Base-by-base conservation (phyloP, 2,888 invertebrate genomes). In the Asteroscopus sphinx region DNA sequence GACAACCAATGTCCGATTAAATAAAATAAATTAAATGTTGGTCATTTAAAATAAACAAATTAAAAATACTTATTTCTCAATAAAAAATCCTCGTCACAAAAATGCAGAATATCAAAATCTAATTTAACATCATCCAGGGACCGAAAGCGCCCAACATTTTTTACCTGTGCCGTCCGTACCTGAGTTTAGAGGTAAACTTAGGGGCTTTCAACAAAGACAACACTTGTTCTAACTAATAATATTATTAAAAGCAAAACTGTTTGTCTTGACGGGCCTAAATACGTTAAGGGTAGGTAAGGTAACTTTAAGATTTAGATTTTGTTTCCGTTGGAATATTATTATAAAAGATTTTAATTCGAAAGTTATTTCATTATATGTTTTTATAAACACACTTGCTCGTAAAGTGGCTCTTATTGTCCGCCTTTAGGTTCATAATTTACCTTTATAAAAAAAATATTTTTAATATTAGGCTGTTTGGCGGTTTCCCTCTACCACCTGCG, bases 121-220 rank as follows among this genome's bases (percentile, higher is more conserved):
- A 54, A 56, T 60, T 21, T 25, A 25, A 8, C 21, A 15, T 6
- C 9, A 46, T 35, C 15, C 30, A 17, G n/a, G 41, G n/a, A 53
- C 33, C 39, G 26, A 16, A 15, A 13, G 15, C 35, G n/a, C 7
- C 32, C 25, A 6, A 47, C 17, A 39, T 61, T 53, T 61, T 53
- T 42, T 75, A 72, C 76, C 76, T 76, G 76, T 48, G n/a, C 39
- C 46, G 4, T 36, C 40, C 39, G 30, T 76, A 76, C 74, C 76
- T 69, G 74, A 17, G 16, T 32, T 39, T 25, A 5, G 52, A 51
- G 32, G 49, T 35, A 44, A 49, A 37, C n/a, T 35, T 30, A 30
- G 59, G 51, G n/a, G 64, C 77, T 74, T 76, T 67, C 39, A 76
- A 75, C 68, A 73, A 76, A 76, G 68, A 64, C 67, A 76, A 77